phyloP scores from a whole-genome alignment of 2,888 invertebrate species.

The Rhagonycha lutea region DNA sequence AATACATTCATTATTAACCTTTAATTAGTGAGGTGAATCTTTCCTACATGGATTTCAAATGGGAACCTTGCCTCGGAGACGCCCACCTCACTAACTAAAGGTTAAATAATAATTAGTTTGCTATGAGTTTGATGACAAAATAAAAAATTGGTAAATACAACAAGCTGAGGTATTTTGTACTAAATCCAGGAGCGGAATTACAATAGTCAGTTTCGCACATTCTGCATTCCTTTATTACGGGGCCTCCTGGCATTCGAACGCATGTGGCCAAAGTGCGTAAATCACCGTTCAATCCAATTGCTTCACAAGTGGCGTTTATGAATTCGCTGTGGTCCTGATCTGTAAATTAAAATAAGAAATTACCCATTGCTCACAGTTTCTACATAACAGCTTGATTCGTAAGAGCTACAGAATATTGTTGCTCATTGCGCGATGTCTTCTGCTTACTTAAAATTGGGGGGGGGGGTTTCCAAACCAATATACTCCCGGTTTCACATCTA shows the following conservation, averaged over 20 bases:
- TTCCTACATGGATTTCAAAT: no score
- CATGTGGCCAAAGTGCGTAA: neutral
- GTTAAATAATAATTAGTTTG: neutral
- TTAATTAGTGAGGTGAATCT: no score
- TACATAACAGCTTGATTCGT: no score
- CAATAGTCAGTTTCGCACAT: neutral
- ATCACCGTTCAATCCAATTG: neutral
- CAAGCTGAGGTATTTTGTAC: neutral
- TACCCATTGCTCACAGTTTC: no score
- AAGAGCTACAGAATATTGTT: no score
- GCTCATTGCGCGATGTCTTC: no score
- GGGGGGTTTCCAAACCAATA: no score
- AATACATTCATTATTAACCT: neutral
- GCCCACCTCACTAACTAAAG: no score
- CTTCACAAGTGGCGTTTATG: neutral
- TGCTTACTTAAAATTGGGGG: no score
- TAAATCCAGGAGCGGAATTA: constrained; percentile 6
- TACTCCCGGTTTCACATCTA: no score
- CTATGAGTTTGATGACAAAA: neutral
- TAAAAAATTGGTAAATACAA: neutral
- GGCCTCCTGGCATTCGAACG: no score
- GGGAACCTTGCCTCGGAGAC: no score
- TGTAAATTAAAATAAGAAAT: neutral
- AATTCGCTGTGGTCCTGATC: neutral
- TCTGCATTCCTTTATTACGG: neutral